Evolutionary conservation across 2,888 invertebrate genomes (phyloP).

Genomic region (Nomada fabriciana): DNA sequence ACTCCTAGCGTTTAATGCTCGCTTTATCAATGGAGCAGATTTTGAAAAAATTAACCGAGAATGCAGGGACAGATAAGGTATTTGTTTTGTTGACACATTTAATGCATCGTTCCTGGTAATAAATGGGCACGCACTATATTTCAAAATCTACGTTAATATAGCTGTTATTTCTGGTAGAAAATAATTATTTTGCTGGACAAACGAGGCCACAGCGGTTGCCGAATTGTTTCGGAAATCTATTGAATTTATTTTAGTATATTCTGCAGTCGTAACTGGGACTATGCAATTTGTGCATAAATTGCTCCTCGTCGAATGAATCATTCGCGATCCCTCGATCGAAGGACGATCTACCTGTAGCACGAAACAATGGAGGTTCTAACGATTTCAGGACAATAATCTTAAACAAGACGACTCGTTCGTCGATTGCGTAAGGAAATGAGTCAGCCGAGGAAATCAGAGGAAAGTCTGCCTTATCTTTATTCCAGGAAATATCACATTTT

Average conservation of each 20-base stretch:
- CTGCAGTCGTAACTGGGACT: not conserved
- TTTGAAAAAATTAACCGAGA: too few relatives aligned
- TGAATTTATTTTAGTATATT: not conserved
- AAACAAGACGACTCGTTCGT: conserved; percentile 20
- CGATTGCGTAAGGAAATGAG: conserved; percentile 48
- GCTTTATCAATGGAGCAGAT: too few relatives aligned
- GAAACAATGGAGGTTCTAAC: conserved; percentile 44
- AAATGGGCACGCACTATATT: not conserved
- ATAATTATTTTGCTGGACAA: not conserved
- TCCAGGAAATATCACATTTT: conserved; percentile 7
- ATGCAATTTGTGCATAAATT: not conserved
- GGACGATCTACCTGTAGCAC: conserved; percentile 40
- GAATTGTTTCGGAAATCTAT: not conserved
- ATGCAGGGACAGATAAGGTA: too few relatives aligned
- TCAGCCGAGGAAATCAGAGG: conserved; percentile 6
- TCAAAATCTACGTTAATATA: not conserved
- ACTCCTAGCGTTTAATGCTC: too few relatives aligned
- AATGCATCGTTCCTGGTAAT: too few relatives aligned
- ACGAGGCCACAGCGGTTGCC: too few relatives aligned
- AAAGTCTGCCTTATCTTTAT: conserved; percentile 19
- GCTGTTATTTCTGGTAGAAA: not conserved
- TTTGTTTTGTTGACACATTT: too few relatives aligned
- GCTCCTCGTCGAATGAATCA: conserved; percentile 38
- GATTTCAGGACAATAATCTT: conserved; percentile 55
- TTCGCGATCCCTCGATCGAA: conserved; percentile 33